Percentiles rank a stretch among this genome's conserved stretches.
phyloP scores from a whole-genome alignment of 2,888 invertebrate genomes.

The Xestia ashworthii region DNA sequence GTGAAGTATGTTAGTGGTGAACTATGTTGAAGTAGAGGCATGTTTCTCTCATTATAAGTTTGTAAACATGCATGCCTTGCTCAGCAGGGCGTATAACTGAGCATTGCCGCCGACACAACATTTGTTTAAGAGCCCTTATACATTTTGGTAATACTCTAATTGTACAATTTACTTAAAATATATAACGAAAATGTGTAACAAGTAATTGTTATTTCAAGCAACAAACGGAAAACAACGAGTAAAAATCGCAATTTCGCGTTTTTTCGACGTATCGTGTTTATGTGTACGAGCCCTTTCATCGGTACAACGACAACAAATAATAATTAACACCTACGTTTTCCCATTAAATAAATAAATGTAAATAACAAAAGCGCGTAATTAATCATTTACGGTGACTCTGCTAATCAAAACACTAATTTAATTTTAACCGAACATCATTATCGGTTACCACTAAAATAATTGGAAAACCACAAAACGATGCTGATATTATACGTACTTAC shows the following conservation, averaged over 20 bases:
- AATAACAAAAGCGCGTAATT: slow-evolving; percentile 36
- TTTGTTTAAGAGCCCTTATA: neutral
- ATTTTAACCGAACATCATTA: slow-evolving; percentile 42
- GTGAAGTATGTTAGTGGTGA: slow-evolving; percentile 25
- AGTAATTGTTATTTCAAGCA: too few relatives aligned
- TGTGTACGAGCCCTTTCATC: too few relatives aligned
- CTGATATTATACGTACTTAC: slow-evolving; percentile 14
- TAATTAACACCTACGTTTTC: slow-evolving; percentile 12
- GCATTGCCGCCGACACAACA: neutral
- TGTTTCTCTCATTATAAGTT: slow-evolving; percentile 17
- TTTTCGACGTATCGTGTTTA: too few relatives aligned
- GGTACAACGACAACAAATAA: neutral
- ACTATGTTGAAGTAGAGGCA: neutral
- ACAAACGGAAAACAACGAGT: too few relatives aligned
- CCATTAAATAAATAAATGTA: slow-evolving; percentile 30
- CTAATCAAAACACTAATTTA: slow-evolving; percentile 52
- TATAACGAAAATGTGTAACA: too few relatives aligned
- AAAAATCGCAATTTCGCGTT: too few relatives aligned
- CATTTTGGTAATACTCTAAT: too few relatives aligned
- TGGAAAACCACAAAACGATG: slow-evolving; percentile 43
- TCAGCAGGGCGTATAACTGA: neutral
- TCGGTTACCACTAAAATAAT: slow-evolving; percentile 34
- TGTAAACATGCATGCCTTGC: neutral
- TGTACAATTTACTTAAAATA: too few relatives aligned
- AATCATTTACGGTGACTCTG: slow-evolving; percentile 39